Base-by-base conservation (phyloP, 2,888 invertebrate species). In the Ptychoptera contaminata region DNA sequence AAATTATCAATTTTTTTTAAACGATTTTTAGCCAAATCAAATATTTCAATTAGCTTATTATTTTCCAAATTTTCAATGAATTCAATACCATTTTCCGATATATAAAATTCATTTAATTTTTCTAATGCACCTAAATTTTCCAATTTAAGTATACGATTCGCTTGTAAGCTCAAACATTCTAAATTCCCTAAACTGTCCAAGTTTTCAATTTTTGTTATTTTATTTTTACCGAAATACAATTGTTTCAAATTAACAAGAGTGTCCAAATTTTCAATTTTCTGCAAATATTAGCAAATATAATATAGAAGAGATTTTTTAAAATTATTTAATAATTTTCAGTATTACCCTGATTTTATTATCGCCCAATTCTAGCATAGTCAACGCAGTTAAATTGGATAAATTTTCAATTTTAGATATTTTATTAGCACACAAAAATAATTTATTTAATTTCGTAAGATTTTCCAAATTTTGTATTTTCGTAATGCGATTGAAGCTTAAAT, bases 401-500 rank as follows among this genome's bases (percentile, higher is more conserved):
- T 93, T 92, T 61, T 92, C 82, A 47, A 97, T 92, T 59, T 80
- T 79, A 0, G 70, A 61, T 30, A 97, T 83, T 67, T 82, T 88
- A 63, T 97, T 97, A 6, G 92, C 85, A 46, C 90, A 85, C 32
- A 97, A 67, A 62, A 77, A 97, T 4, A 97, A 65, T 57, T 87
- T 92, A 56, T 81, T 74, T 47, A 97, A 62, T 43, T 84, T 87
- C 5, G 64, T 54, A 50, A 96, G 67, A 44, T 75, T 75, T 1
- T 79, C 77, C 49, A 97, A 63, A 43, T 90, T 90, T 56, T 82
- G 77, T 45, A 97, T 86, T 60, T 84, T 82, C 53, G 77, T 79
- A 37, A 97, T 77, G 46, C 94, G 79, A 67, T 98, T 98, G 65
- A 94, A 97, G 5, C 97, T 96, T 37, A 99, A 63, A 66, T 99